These are phyloP conservation scores for Chaunax sp. DNA, from an alignment of 2,797 vertebrate species.

Conservation along the genomic window DNA sequence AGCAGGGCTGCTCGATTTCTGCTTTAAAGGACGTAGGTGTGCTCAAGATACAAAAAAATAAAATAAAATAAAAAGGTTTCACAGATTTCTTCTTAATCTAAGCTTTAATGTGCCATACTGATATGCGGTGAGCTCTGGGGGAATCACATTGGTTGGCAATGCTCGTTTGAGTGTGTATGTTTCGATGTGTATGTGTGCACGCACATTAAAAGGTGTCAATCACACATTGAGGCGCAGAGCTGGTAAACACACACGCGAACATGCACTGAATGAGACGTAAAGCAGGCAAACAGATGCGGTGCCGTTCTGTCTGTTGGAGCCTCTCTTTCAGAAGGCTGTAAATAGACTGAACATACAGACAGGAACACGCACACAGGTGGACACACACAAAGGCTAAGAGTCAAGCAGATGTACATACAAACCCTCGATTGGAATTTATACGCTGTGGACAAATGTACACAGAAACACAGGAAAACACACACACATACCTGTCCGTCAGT, in stretches of 20 bases:
- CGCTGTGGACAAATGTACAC: constrained; percentile 58
- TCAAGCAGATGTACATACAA: constrained; percentile 58
- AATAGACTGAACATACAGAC: constrained; percentile 55
- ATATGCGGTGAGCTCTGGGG: constrained; percentile 6
- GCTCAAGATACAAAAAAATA: not conserved
- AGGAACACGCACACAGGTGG: constrained; percentile 33
- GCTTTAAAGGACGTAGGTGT: constrained; percentile 1
- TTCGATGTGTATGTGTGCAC: constrained; percentile 10
- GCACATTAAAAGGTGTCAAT: constrained; percentile 38
- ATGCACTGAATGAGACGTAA: constrained; percentile 40
- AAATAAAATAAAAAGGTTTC: not conserved
- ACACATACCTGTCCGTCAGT: constrained; percentile 92
- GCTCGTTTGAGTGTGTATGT: constrained; percentile 23
- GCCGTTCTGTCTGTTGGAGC: constrained; percentile 51
- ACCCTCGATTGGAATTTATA: too few relatives aligned
- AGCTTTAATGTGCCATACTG: constrained; percentile 8
- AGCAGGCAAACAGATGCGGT: constrained; percentile 50
- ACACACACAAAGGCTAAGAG: constrained; percentile 32
- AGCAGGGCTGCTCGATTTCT: constrained; percentile 4
- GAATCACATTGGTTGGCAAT: constrained; percentile 20
- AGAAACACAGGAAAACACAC: constrained; percentile 42
- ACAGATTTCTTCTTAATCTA: constrained; percentile 24
- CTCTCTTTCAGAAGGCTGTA: constrained; percentile 36
- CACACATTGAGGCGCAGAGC: constrained; percentile 10
- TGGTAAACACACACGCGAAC: constrained; percentile 33